A percentile compares a stretch with the other conserved stretches of the same genome.
Evolutionary conservation across 2,797 vertebrate genomes (phyloP).

Genomic region (Tokudaia tokunoshimensis): DNA sequence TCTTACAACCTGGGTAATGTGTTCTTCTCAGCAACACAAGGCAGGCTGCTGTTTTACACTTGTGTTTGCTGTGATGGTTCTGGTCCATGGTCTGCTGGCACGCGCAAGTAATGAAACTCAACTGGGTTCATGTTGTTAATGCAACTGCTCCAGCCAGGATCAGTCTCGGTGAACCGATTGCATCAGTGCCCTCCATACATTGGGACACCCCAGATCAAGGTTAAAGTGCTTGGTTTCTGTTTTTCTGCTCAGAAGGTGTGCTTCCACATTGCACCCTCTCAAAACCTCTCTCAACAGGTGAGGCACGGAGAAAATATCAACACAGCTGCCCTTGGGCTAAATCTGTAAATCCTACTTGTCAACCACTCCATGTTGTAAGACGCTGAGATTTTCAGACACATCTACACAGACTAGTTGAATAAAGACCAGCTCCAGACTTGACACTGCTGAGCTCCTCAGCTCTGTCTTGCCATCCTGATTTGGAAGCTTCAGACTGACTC

Average conservation of each 20-base stretch:
- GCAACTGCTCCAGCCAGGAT: neutral
- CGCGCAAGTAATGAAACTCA: neutral
- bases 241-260: slow-evolving; percentile 62
- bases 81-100: neutral
- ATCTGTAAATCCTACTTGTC: slow-evolving; percentile 70
- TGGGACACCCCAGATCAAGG: neutral
- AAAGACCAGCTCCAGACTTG: slow-evolving; percentile 81
- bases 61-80: slow-evolving; percentile 42
- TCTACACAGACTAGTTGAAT: slow-evolving; percentile 78
- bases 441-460: slow-evolving; percentile 83
- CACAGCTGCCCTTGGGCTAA: slow-evolving; percentile 48
- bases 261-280: slow-evolving; percentile 72
- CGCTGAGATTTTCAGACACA: slow-evolving; percentile 59
- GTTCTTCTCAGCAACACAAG: neutral
- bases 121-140: neutral
- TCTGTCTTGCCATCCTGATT: slow-evolving; percentile 77
- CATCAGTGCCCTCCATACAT: neutral
- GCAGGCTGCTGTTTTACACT: neutral
- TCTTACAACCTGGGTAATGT: neutral
- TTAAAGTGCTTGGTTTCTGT: neutral
- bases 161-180: neutral
- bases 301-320: slow-evolving; percentile 59
- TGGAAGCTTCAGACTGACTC: neutral
- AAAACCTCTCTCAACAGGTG: slow-evolving; percentile 69
- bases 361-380: slow-evolving; percentile 71